Base-by-base conservation (phyloP, 1,140 invertebrate genomes). In the Pogonomyrmex barbatus region DNA sequence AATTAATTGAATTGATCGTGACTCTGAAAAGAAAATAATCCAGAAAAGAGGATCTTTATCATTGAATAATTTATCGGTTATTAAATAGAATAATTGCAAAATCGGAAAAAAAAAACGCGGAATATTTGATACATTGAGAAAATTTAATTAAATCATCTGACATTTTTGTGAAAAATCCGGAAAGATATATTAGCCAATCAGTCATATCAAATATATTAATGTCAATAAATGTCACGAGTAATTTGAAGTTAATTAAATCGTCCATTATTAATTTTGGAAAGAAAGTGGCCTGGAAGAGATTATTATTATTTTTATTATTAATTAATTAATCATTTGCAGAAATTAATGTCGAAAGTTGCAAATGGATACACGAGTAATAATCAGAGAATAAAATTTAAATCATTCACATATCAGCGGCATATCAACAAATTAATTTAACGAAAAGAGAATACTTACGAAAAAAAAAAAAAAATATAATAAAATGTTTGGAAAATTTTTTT, bases 1-100 rank as follows among this genome's bases (percentile, higher is more conserved):
- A 47, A 33, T 78, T 78, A 78, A 50, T 65, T 78, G 42, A 78
- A 47, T 47, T 17, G 30, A 42, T 65, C 58, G 10, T 45, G 12
- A 3, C 33, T 78, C 42, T 50, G 3, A 9, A 45, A 17, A 10
- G 52, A n/a, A 56, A 75, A 14, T 75, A 56, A 75, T 10, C 10
- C 33, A 50, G 47, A 73, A 50, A 36, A 9, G 63, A 63, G 47
- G 45, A n/a, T 47, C 30, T 60, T 77, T 4, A 42, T 42, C 58
- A 30, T 60, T 45, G 36, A 45, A 45, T 63, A n/a, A 12, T 45
- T 63, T 9, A 5, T n/a, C 5, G n/a, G n/a, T 24, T 39, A 75
- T 75, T 75, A 75, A 39, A 39, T 65, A 17, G 24, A 24, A 24
- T 24, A 30, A 65, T n/a, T 36, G 30, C 24, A 60, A 24, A 9